A percentile compares a stretch with the other conserved stretches of the same genome.
phyloP scores from a whole-genome alignment of 2,113 vertebrate species.

The Nesoenas mayeri region DNA sequence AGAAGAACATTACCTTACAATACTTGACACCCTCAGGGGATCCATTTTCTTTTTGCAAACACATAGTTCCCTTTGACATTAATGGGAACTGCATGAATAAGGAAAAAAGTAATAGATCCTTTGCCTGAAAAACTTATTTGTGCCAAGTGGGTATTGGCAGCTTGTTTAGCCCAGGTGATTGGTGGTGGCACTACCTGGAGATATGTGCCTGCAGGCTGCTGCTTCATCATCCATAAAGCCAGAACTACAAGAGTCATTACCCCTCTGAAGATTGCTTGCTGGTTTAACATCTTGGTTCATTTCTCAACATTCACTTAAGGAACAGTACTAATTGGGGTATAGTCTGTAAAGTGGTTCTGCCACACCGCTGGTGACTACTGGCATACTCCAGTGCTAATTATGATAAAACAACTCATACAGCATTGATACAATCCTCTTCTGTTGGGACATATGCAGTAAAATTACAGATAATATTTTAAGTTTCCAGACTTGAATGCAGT shows the following conservation, averaged over 20 bases:
- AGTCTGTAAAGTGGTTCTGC: not conserved
- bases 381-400: not conserved
- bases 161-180: conserved; percentile 18
- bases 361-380: not conserved
- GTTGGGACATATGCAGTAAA: not conserved
- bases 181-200: not conserved
- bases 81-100: conserved; percentile 39
- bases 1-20: conserved; percentile 58
- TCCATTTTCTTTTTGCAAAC: conserved; percentile 35
- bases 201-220: not conserved
- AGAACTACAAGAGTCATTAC: not conserved
- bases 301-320: not conserved
- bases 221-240: not conserved
- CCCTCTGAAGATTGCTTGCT: not conserved
- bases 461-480: not conserved
- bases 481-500: not conserved
- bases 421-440: not conserved
- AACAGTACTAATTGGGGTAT: not conserved
- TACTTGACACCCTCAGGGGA: conserved; percentile 47
- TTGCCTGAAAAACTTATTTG: conserved; percentile 2
- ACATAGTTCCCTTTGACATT: conserved; percentile 55
- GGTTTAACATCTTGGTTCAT: not conserved
- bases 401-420: not conserved
- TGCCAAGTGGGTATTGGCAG: conserved; percentile 15
- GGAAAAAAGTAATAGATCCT: conserved; percentile 32